These are phyloP conservation scores for Psettodes erumei DNA, from an alignment of 2,113 vertebrate genomes.

Conservation along the genomic window DNA sequence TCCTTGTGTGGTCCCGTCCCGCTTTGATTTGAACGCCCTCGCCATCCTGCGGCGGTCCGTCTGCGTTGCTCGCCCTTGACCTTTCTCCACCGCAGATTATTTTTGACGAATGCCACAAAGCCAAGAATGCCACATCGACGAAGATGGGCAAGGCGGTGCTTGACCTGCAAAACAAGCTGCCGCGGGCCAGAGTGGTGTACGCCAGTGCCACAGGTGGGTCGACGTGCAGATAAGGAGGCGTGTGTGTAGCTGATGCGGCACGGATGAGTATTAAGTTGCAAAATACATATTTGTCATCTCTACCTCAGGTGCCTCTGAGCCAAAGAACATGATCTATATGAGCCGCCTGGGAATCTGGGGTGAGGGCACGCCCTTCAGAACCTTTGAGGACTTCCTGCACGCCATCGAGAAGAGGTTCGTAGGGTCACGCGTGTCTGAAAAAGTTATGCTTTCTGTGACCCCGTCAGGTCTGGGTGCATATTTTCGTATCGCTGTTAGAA, in stretches of 20 bases:
- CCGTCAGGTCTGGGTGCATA: not conserved
- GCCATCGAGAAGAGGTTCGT: slow-evolving; percentile 96
- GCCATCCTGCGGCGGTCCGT: not conserved
- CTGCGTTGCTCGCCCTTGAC: slow-evolving; percentile 82
- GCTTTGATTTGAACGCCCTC: slow-evolving; percentile 56
- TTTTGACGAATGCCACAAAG: slow-evolving; percentile 99
- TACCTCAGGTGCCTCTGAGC: slow-evolving; percentile 94
- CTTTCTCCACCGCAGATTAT: slow-evolving; percentile 85
- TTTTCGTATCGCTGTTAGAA: not conserved
- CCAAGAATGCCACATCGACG: slow-evolving; percentile 97
- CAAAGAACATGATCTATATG: slow-evolving; percentile 99
- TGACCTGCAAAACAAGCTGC: slow-evolving; percentile 96
- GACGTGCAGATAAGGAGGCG: not conserved
- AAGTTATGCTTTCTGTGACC: not conserved
- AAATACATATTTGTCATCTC: not conserved
- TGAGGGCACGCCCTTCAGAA: slow-evolving; percentile 93
- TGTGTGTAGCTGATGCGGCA: not conserved
- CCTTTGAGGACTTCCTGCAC: slow-evolving; percentile 96
- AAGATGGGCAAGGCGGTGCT: slow-evolving; percentile 99
- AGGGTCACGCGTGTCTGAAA: not conserved
- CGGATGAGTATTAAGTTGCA: not conserved
- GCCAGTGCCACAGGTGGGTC: slow-evolving; percentile 95
- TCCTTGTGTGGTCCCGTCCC: not conserved
- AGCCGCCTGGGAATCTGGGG: slow-evolving; percentile 99
- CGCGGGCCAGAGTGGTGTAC: slow-evolving; percentile 93